Conservation (phyloP, 2,888 invertebrate genomes). For the Mylabris sibirica region DNA sequence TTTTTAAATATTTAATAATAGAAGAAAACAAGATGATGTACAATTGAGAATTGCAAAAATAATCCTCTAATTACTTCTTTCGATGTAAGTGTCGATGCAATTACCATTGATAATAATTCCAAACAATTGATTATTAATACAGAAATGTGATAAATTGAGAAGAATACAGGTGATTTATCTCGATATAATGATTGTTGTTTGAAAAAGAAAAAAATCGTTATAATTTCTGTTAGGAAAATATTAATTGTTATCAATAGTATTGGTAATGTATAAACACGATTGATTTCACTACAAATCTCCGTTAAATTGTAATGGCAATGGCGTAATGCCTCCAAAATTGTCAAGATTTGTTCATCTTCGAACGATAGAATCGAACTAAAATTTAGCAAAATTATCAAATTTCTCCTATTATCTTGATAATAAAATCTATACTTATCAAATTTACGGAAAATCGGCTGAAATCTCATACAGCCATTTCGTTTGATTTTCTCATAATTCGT, state of each 20-base stretch:
- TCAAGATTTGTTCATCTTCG: background rate
- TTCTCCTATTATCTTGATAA: background rate
- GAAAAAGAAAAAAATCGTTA: slow-evolving; percentile 1
- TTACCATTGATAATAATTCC: background rate
- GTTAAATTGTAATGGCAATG: slow-evolving; percentile 2
- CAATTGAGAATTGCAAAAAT: background rate
- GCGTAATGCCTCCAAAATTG: background rate
- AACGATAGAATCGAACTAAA: background rate
- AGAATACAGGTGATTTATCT: background rate
- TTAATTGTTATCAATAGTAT: background rate
- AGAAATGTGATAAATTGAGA: background rate
- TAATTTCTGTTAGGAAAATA: background rate
- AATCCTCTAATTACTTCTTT: background rate
- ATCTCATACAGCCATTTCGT: background rate
- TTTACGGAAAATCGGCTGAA: background rate
- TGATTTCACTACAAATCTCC: background rate
- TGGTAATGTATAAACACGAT: background rate
- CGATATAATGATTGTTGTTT: background rate
- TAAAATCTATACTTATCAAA: background rate
- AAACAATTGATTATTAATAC: background rate
- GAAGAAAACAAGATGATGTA: too few relatives aligned
- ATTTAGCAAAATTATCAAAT: background rate
- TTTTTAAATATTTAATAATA: too few relatives aligned
- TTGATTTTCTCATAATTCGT: background rate
- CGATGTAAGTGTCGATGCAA: background rate